Evolutionary conservation across 2,113 vertebrate species (phyloP), one percentile per base, ranked within the genome.

Genomic region (Promerops cafer): DNA sequence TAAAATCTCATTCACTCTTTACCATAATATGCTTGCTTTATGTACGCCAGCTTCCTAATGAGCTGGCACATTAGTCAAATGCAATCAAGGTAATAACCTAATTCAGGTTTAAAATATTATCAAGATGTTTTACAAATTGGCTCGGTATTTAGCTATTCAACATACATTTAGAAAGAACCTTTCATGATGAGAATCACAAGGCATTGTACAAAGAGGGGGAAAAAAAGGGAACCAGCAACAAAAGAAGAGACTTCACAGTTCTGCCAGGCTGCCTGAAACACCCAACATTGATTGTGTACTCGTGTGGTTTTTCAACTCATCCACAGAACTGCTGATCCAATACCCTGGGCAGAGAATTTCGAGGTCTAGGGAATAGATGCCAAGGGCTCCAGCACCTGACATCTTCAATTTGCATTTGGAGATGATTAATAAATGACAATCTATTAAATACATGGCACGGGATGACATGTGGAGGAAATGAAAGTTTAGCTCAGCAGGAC

Each of bases 41-140:
- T 31, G 35, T 93, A 74, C 28, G 10, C 64, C 53, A 65, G 85
- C 37, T 72, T 88, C 72, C 92, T 97, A 97, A 96, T 79, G 91
- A 89, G 86, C 61, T 94, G 77, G 87, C 83, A 84, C 50, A 94
- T 96, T 93, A 96, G 79, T 91, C 88, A 96, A 94, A 94, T 88
- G 90, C 52, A 95, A 95, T 96, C 93, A 96, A 95, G 77, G 87
- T 93, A 96, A 96, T 95, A 94, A 92, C 70, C 80, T 95, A 95
- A 95, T 92, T 93, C 89, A 64, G 65, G 63, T 75, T 94, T 94
- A 83, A 94, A 84, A 85, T 80, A 89, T 72, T 83, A 88, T 72
- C 93, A 71, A 91, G 61, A 77, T 60, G 72, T 84, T 87, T 87
- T 59, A 94, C 89, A 96, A 96, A 97, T 90, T 89, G 71, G 24